These are phyloP conservation scores for Holacanthus passer DNA, from an alignment of 2,113 vertebrate species.

Conservation along the genomic window DNA sequence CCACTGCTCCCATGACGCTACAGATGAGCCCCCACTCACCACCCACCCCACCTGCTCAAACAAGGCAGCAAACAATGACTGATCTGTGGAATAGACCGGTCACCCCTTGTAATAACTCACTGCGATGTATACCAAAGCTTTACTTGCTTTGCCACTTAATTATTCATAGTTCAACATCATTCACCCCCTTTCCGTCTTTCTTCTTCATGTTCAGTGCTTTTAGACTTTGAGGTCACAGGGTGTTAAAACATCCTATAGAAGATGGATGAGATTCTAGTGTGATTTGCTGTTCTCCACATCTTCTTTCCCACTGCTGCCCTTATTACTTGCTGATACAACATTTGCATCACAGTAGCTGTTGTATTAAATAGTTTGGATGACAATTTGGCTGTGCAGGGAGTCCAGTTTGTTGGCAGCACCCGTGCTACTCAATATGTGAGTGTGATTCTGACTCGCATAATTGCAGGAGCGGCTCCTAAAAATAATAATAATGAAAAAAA, in stretches of 20 bases:
- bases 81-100: constrained; percentile 54
- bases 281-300: neutral
- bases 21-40: constrained; percentile 44
- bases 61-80: constrained; percentile 72
- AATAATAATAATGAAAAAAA: constrained; percentile 23
- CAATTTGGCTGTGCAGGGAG: constrained; percentile 18
- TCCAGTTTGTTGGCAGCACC: constrained; percentile 41
- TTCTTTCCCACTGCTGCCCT: neutral
- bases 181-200: constrained; percentile 42
- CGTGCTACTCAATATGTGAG: constrained; percentile 42
- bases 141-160: constrained; percentile 63
- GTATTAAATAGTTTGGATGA: constrained; percentile 21
- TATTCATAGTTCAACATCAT: constrained; percentile 75
- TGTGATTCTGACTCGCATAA: constrained; percentile 39
- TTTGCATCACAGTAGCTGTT: constrained; percentile 27
- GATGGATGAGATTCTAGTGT: constrained; percentile 10
- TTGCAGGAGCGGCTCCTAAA: constrained; percentile 20
- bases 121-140: constrained; percentile 63
- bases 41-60: constrained; percentile 68
- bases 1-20: constrained; percentile 42
- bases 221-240: constrained; percentile 43
- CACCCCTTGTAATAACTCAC: constrained; percentile 64
- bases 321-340: neutral
- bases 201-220: constrained; percentile 48
- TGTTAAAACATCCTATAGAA: constrained; percentile 33